Percentiles rank a stretch among this genome's conserved stretches.
phyloP scores from a whole-genome alignment of 2,797 vertebrate genomes.

The Typhlichthys eigenmanni region DNA sequence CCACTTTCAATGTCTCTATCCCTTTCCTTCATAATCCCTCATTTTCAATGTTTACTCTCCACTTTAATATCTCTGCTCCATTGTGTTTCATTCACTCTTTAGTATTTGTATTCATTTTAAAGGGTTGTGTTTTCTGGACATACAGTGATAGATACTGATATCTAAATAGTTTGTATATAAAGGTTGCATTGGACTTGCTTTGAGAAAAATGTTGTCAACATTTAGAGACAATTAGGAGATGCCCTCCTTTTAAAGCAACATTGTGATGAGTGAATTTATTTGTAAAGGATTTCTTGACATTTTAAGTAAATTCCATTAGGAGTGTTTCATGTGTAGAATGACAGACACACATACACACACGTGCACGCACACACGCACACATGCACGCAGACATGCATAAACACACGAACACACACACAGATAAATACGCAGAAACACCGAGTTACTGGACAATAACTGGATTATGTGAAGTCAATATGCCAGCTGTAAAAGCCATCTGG shows the following conservation, averaged over 20 bases:
- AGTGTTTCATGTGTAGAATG: background rate
- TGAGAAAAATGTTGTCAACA: too few relatives aligned
- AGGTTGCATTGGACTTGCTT: too few relatives aligned
- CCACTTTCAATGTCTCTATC: too few relatives aligned
- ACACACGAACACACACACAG: background rate
- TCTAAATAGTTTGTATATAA: too few relatives aligned
- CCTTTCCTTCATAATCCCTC: too few relatives aligned
- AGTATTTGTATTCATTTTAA: too few relatives aligned
- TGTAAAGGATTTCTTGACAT: background rate
- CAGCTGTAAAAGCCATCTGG: constrained; percentile 3
- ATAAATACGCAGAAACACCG: background rate
- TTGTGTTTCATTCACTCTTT: too few relatives aligned
- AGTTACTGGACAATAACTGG: constrained; percentile 5
- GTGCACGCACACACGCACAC: background rate
- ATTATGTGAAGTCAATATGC: constrained; percentile 5
- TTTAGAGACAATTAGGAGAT: background rate
- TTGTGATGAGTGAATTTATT: background rate
- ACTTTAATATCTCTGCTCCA: too few relatives aligned
- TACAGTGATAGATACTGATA: too few relatives aligned
- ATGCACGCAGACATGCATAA: background rate
- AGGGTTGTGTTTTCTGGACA: too few relatives aligned
- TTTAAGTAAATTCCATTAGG: background rate
- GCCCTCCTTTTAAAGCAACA: too few relatives aligned
- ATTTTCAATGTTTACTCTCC: too few relatives aligned
- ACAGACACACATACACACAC: background rate